Evolutionary conservation across 2,113 vertebrate species (phyloP), one percentile per base, ranked within the genome.

Genomic region (Nerophis ophidion): DNA sequence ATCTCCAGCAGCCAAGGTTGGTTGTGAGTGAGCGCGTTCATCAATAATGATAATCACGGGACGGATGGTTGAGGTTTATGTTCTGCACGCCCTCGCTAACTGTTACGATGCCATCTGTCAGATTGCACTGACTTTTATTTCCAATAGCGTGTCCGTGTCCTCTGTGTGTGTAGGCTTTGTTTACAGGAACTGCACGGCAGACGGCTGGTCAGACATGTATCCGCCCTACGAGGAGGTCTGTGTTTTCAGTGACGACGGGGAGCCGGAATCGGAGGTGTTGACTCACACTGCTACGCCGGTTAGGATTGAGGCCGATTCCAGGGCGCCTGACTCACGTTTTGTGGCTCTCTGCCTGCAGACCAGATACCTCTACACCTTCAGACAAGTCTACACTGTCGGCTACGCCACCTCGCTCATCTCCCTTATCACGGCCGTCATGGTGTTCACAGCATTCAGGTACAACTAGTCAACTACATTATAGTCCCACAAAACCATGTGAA

Each of bases 371-470:
- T 83, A 85, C 6, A 84, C 81, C 0, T 86, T 91, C 69, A 85
- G 85, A 59, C 83, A 87, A 61, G 83, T 91, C 48, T 91, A 91
- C 80, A 91, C 89, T 1, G 88, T 87, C 46, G 90, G 90, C 42
- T 91, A 91, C 1, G 87, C 89, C 50, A 91, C 89, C 14, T 91
- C 90, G 0, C 87, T 91, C 57, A 72, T 89, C 80, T 89, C 88
- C n/a, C 87, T 91, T 65, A 87, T 90, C 16, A 88, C 86, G 5
- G 90, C 90, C 38, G 83, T 91, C 0, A 76, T 81, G 61, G 84
- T 91, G 72, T 87, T 91, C 36, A 76, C 82, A 9, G 87, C 75
- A 58, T 91, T 91, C 86, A 89, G 89, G 90, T 91, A 65, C 75
- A 45, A 14, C 4, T 14, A 58, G 33, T 45, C 3, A 57, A 13